phyloP scores from a whole-genome alignment of 1,140 invertebrate genomes.

The Patella vulgata region DNA sequence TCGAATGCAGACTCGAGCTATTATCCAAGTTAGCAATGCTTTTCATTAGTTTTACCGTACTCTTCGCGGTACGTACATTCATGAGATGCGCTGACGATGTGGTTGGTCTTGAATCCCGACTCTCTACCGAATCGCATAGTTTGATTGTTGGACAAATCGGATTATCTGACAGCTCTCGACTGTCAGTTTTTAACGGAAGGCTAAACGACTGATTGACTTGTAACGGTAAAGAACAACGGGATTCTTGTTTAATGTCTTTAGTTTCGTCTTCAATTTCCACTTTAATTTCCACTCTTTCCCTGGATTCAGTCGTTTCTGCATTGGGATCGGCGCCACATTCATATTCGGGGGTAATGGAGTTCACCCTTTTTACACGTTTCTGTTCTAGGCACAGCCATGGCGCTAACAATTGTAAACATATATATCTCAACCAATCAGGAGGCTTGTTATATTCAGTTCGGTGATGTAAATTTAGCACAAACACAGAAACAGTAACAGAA shows the following conservation, averaged over 20 bases:
- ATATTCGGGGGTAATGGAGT: too few species aligned
- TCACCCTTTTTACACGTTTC: too few species aligned
- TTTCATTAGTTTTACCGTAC: slow-evolving; percentile 15
- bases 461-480: slow-evolving; percentile 26
- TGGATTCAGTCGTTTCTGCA: background rate
- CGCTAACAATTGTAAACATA: slow-evolving; percentile 20
- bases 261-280: background rate
- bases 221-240: background rate
- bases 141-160: background rate
- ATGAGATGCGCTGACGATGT: slow-evolving; percentile 2
- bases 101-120: too few species aligned
- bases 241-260: too few species aligned
- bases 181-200: background rate
- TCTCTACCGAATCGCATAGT: background rate
- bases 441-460: slow-evolving; percentile 21
- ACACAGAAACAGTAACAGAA: slow-evolving; percentile 20
- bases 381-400: slow-evolving; percentile 11
- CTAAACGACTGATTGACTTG: background rate
- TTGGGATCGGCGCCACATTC: too few species aligned
- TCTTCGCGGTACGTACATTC: too few species aligned
- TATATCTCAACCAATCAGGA: slow-evolving; percentile 12
- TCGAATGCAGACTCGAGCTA: background rate
- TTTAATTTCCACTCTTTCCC: background rate
- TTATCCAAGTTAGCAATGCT: slow-evolving; percentile 22
- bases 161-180: background rate